These are phyloP conservation scores for Holcopasites calliopsidis DNA, from an alignment of 1,140 invertebrate genomes.

Conservation along the genomic window DNA sequence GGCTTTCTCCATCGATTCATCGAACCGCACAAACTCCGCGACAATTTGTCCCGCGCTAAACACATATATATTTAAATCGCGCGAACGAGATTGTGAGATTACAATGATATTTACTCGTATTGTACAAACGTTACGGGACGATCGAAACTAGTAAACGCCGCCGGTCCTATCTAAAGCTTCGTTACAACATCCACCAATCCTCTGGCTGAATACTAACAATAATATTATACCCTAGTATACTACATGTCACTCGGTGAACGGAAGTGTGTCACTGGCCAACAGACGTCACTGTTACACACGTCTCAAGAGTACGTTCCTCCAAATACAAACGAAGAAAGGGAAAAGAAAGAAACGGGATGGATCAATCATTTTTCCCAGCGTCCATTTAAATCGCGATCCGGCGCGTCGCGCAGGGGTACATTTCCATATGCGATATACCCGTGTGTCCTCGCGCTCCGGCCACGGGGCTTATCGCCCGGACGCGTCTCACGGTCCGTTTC, in stretches of 20 bases:
- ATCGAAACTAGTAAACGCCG: constrained; percentile 29
- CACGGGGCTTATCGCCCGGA: not conserved
- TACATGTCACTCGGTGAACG: constrained; percentile 62
- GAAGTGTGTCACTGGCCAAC: constrained; percentile 57
- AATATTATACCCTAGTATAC: constrained; percentile 45
- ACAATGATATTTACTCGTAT: constrained; percentile 48
- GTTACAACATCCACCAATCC: constrained; percentile 1
- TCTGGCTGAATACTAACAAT: not conserved
- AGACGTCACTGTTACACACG: constrained; percentile 16
- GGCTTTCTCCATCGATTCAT: no score
- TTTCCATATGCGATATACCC: not conserved
- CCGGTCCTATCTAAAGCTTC: constrained; percentile 40
- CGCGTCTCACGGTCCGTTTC: constrained; percentile 35
- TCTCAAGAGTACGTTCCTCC: constrained; percentile 28
- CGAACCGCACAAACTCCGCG: no score
- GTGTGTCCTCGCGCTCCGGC: not conserved
- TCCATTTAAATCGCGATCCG: not conserved
- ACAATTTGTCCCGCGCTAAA: no score
- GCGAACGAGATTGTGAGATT: constrained; percentile 16
- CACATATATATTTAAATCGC: not conserved
- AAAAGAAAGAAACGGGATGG: not conserved
- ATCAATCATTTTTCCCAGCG: no score
- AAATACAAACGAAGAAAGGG: not conserved
- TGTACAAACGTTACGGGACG: constrained; percentile 26
- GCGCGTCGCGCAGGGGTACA: no score